A percentile compares a stretch with the other conserved stretches of the same genome.
Conservation (phyloP, 2,888 invertebrate species). For the Chrysotoxum bicinctum region DNA sequence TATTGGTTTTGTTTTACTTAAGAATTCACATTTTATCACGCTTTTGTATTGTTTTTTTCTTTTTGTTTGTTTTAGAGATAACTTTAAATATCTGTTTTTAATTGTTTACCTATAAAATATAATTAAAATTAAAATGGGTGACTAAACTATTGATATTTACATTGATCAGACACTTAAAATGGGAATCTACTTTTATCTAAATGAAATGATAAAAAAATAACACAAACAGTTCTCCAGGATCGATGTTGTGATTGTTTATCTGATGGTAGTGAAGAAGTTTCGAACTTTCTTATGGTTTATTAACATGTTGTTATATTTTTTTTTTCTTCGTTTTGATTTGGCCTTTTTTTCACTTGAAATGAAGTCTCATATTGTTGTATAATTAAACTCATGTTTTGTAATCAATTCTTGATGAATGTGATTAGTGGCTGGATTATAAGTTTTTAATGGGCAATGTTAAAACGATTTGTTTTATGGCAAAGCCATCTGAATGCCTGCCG, state of each 20-base stretch:
- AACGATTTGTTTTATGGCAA: slow-evolving; percentile 80
- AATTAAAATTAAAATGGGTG: slow-evolving; percentile 20
- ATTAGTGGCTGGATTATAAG: neutral
- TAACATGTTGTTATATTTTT: slow-evolving; percentile 8
- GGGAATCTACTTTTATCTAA: slow-evolving; percentile 31
- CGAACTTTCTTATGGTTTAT: slow-evolving; percentile 10
- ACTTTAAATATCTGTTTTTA: slow-evolving; percentile 21
- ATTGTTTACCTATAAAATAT: slow-evolving; percentile 35
- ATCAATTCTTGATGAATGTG: neutral
- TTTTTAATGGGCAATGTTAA: slow-evolving; percentile 79
- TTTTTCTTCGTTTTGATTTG: slow-evolving; percentile 60
- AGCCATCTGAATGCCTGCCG: slow-evolving; percentile 81
- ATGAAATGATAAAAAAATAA: slow-evolving; percentile 33
- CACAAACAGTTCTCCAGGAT: slow-evolving; percentile 42
- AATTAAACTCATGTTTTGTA: slow-evolving; percentile 3
- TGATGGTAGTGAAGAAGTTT: slow-evolving; percentile 4
- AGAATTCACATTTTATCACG: slow-evolving; percentile 56
- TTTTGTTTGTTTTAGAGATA: slow-evolving; percentile 33
- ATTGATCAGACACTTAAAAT: slow-evolving; percentile 35
- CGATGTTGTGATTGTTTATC: slow-evolving; percentile 29
- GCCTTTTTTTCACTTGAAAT: slow-evolving; percentile 64
- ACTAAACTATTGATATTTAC: slow-evolving; percentile 59
- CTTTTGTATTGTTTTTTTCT: slow-evolving; percentile 17
- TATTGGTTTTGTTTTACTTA: slow-evolving; percentile 38
- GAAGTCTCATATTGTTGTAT: slow-evolving; percentile 69